A percentile compares a stretch with the other conserved stretches of the same genome.
Conservation (phyloP, 2,797 vertebrate genomes). For the Sebastes taczanowskii region DNA sequence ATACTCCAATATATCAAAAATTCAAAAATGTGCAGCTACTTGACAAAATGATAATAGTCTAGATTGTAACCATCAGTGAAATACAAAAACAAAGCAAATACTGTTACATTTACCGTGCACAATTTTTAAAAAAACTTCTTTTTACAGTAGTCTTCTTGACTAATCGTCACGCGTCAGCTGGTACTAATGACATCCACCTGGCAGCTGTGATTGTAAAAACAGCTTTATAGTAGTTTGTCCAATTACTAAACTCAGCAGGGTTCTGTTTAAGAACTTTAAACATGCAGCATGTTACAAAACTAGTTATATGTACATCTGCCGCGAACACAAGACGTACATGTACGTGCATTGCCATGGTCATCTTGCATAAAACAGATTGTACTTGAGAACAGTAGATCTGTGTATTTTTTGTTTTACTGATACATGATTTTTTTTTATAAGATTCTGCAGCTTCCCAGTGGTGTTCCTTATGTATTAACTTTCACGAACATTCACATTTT, state of each 20-base stretch:
- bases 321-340: not conserved
- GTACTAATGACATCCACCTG: not conserved
- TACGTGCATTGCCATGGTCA: not conserved
- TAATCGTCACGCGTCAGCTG: constrained; percentile 29
- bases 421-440: not conserved
- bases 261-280: not conserved
- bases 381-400: not conserved
- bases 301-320: not conserved
- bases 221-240: constrained; percentile 12
- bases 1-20: not conserved
- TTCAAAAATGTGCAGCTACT: not conserved
- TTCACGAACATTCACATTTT: too few species aligned
- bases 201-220: constrained; percentile 27
- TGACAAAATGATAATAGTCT: not conserved
- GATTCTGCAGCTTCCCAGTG: too few species aligned
- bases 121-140: not conserved
- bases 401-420: not conserved
- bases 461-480: too few species aligned
- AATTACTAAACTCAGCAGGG: constrained; percentile 10
- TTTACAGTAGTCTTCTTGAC: not conserved
- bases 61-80: not conserved
- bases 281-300: not conserved
- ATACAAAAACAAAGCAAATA: not conserved
- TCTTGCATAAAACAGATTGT: not conserved
- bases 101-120: not conserved